Conservation (phyloP, 2,113 vertebrate species). For the Perccottus glenii region DNA sequence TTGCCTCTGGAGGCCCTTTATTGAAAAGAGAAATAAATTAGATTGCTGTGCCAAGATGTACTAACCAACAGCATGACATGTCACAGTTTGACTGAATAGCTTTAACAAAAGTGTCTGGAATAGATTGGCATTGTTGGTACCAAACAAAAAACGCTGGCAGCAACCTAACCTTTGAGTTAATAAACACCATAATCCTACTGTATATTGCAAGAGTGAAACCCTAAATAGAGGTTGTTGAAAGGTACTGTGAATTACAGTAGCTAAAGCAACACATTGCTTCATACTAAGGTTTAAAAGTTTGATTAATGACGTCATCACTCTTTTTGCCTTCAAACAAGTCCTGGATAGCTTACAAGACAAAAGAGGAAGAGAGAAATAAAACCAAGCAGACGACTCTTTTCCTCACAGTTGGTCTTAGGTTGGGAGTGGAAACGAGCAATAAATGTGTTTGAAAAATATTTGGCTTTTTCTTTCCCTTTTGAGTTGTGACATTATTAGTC, state of each 20-base stretch:
- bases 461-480: slow-evolving; percentile 67
- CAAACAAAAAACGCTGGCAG: no score
- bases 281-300: slow-evolving; percentile 4
- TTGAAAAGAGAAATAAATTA: slow-evolving; percentile 79
- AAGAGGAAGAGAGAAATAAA: slow-evolving; percentile 25
- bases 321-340: slow-evolving; percentile 36
- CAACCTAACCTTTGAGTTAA: no score
- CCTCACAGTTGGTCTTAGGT: slow-evolving; percentile 25
- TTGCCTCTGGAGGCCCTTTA: slow-evolving; percentile 72
- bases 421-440: slow-evolving; percentile 36
- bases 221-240: background rate
- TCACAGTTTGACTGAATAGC: slow-evolving; percentile 8
- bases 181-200: background rate
- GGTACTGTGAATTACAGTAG: slow-evolving; percentile 6
- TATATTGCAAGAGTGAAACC: background rate
- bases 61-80: slow-evolving; percentile 63
- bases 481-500: slow-evolving; percentile 77
- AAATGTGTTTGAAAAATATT: slow-evolving; percentile 64
- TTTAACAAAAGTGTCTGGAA: background rate
- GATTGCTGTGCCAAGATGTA: slow-evolving; percentile 75
- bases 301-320: slow-evolving; percentile 31
- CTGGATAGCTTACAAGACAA: slow-evolving; percentile 27
- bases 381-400: slow-evolving; percentile 13
- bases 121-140: background rate
- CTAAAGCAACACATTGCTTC: slow-evolving; percentile 28